phyloP scores from a whole-genome alignment of 1,140 invertebrate genomes.

The Aphis craccivora region DNA sequence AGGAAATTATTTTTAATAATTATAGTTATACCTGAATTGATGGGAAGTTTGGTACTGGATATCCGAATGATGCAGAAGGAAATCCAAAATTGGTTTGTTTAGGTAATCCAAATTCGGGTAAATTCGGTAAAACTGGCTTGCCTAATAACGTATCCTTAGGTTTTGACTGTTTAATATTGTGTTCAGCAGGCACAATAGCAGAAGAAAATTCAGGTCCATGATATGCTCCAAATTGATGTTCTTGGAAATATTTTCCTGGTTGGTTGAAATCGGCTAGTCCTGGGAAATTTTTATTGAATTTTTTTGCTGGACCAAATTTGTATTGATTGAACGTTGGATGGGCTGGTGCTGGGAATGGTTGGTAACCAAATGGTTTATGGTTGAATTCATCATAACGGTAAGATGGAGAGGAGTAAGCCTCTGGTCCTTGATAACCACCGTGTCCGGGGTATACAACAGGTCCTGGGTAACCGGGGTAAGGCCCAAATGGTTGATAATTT shows the following conservation, averaged over 20 bases:
- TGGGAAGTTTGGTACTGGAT: not conserved
- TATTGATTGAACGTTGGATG: not conserved
- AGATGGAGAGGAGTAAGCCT: not conserved
- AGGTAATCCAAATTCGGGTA: not conserved
- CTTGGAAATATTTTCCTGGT: constrained; percentile 32
- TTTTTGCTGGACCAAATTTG: constrained; percentile 18
- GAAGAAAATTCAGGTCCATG: constrained; percentile 29
- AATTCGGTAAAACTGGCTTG: not conserved
- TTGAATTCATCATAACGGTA: not conserved
- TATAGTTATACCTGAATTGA: not conserved
- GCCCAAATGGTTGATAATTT: constrained; percentile 36
- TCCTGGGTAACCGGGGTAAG: constrained; percentile 35
- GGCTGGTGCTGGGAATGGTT: not conserved
- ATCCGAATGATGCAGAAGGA: not conserved
- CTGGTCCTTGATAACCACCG: not conserved
- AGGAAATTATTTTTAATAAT: not conserved
- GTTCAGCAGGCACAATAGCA: constrained; percentile 21
- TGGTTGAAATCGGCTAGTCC: not conserved
- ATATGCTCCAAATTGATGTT: constrained; percentile 32
- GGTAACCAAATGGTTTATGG: not conserved
- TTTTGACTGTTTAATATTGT: constrained; percentile 13
- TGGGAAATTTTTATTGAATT: not conserved
- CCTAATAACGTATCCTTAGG: not conserved
- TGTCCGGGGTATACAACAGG: not conserved
- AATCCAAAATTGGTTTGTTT: not conserved